A percentile compares a stretch with the other conserved stretches of the same genome.
phyloP scores from a whole-genome alignment of 2,113 vertebrate genomes.

The Herpetotheres cachinnans region DNA sequence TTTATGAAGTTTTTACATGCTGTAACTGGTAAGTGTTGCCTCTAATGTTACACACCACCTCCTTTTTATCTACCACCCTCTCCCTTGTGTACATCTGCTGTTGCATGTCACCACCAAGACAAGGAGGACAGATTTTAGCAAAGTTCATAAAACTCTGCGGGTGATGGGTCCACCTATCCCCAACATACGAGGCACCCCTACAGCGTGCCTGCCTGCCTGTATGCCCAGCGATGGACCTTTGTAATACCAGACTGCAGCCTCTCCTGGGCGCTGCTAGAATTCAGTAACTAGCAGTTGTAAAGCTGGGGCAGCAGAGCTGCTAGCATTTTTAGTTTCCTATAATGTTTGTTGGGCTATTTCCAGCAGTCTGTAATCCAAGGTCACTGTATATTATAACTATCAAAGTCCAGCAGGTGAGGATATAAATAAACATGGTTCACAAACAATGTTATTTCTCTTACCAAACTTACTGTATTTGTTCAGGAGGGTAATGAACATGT shows the following conservation, averaged over 20 bases:
- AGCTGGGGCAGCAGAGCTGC: background rate
- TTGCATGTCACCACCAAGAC: background rate
- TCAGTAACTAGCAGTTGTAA: background rate
- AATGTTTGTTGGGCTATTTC: background rate
- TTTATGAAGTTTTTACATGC: background rate
- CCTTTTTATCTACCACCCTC: background rate
- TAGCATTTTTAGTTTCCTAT: background rate
- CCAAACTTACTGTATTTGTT: background rate
- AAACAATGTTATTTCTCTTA: background rate
- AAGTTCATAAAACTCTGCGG: background rate
- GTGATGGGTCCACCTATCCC: background rate
- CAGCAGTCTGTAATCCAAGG: background rate
- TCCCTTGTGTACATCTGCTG: rapidly evolving
- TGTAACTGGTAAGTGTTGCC: background rate
- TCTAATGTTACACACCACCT: background rate
- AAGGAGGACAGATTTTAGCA: background rate
- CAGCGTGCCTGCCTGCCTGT: background rate
- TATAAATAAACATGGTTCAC: background rate
- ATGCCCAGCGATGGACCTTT: background rate
- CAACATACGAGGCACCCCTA: rapidly evolving
- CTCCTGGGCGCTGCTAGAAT: background rate
- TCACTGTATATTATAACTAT: background rate
- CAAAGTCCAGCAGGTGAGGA: background rate
- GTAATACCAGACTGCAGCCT: background rate
- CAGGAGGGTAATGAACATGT: background rate